Base-by-base conservation (phyloP, 2,113 vertebrate species). In the Corydoras sp. region DNA sequence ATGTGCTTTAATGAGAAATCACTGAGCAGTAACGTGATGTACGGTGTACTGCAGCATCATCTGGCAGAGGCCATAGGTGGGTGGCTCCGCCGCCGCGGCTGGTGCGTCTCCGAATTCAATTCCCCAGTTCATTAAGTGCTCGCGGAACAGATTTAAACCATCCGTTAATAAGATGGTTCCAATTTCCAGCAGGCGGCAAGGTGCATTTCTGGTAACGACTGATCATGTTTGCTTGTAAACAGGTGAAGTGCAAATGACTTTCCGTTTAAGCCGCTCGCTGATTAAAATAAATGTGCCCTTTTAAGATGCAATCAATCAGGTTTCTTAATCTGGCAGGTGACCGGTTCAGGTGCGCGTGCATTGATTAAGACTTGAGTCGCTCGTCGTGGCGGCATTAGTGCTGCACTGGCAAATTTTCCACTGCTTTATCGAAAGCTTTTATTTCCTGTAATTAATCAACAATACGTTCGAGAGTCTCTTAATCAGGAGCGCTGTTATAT, bases 1-100 rank as follows among this genome's bases (percentile, higher is more conserved):
- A 79, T 79, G 76, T 77, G 71, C 75, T 83, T 87, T 84, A 85
- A 78, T 76, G 77, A 78, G 72, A 81, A 81, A 78, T 77, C 76
- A 74, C 74, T 77, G 83, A 72, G 64, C 73, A 65, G 69, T 35
- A 65, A 76, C 69, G 71, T 78, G 76, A 83, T 80, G 75, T 74
- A 81, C 71, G 67, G 68, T 18, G 72, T 79, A 76, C 60, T 65
- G 77, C 73, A 76, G 61, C 55, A 58, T 77, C 80, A 75, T 65
- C 48, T 70, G 54, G 74, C 76, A 79, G 72, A 73, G 72, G 71
- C 68, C 48, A 68, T 67, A 77, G 15, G 56, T 14, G 76, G 80
- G 76, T 51, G 58, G 73, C 7, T 49, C 43, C 1, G n/a, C 24
- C 72, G 58, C 72, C 54, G 51, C 60, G 60, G 50, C 50, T 58